phyloP scores from a whole-genome alignment of 2,888 invertebrate species.

The Lysandra coridon region DNA sequence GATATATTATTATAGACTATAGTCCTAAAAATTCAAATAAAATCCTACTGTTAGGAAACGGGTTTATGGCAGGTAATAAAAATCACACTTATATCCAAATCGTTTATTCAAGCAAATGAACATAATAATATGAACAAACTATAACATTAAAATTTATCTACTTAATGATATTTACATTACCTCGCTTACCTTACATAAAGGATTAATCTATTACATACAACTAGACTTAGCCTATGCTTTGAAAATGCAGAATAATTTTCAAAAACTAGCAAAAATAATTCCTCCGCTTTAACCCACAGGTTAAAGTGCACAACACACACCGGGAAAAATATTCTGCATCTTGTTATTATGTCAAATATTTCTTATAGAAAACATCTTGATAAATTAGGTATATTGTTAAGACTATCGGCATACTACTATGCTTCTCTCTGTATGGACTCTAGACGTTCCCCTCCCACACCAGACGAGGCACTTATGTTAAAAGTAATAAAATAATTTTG shows the following conservation, averaged over 20 bases:
- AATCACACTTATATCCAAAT: slow-evolving; percentile 74
- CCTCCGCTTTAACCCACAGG: neutral
- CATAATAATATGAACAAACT: slow-evolving; percentile 77
- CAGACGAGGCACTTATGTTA: slow-evolving; percentile 21
- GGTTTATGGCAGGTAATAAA: slow-evolving; percentile 48
- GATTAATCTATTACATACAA: slow-evolving; percentile 67
- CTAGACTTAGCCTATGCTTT: slow-evolving; percentile 65
- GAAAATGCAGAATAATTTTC: slow-evolving; percentile 45
- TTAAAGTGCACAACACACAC: slow-evolving; percentile 5
- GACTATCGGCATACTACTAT: slow-evolving; percentile 21
- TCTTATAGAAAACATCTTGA: slow-evolving; percentile 38
- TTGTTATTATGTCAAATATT: slow-evolving; percentile 58
- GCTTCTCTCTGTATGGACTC: slow-evolving; percentile 29
- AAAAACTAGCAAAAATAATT: slow-evolving; percentile 26
- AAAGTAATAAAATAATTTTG: slow-evolving; percentile 22
- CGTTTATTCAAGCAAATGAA: slow-evolving; percentile 81
- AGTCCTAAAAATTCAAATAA: too few species aligned
- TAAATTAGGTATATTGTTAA: slow-evolving; percentile 32
- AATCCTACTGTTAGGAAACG: neutral
- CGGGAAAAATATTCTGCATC: slow-evolving; percentile 66
- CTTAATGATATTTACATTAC: slow-evolving; percentile 80
- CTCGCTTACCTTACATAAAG: slow-evolving; percentile 64
- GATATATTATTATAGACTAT: too few species aligned
- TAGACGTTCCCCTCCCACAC: neutral
- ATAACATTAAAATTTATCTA: slow-evolving; percentile 80